Conservation (phyloP, 2,797 vertebrate genomes). For the Euthynnus affinis region DNA sequence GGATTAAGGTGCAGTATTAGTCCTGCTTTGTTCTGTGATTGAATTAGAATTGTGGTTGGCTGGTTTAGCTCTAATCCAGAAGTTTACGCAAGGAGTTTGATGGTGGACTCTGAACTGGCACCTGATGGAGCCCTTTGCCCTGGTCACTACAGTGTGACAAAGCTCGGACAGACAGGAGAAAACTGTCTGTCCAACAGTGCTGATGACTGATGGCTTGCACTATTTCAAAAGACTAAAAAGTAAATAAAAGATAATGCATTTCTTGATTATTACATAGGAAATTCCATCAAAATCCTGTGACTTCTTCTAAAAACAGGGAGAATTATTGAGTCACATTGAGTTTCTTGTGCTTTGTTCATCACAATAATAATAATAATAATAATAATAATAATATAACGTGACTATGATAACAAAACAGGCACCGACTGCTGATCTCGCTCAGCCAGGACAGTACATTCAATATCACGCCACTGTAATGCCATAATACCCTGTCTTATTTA, state of each 20-base stretch:
- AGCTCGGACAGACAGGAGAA: neutral
- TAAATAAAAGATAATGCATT: neutral
- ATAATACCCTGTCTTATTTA: conserved; percentile 1
- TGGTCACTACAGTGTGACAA: conserved; percentile 45
- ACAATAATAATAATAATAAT: no score
- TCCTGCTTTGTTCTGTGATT: conserved; percentile 45
- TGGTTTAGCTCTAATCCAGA: conserved; percentile 69
- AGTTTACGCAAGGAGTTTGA: conserved; percentile 65
- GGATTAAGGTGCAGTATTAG: conserved; percentile 47
- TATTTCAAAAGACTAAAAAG: neutral
- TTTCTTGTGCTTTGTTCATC: neutral
- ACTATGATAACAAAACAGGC: neutral
- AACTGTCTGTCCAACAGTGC: no score
- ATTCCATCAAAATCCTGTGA: neutral
- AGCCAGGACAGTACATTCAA: neutral
- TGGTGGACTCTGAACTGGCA: conserved; percentile 68
- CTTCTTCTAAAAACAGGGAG: neutral
- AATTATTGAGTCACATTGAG: neutral
- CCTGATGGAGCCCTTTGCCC: conserved; percentile 59
- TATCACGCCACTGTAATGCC: neutral
- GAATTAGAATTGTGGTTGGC: conserved; percentile 46
- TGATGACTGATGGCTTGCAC: neutral
- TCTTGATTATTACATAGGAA: neutral
- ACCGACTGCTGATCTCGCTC: neutral
- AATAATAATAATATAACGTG: neutral